phyloP scores from a whole-genome alignment of 2,797 vertebrate species.

The Anguilla pacifica region DNA sequence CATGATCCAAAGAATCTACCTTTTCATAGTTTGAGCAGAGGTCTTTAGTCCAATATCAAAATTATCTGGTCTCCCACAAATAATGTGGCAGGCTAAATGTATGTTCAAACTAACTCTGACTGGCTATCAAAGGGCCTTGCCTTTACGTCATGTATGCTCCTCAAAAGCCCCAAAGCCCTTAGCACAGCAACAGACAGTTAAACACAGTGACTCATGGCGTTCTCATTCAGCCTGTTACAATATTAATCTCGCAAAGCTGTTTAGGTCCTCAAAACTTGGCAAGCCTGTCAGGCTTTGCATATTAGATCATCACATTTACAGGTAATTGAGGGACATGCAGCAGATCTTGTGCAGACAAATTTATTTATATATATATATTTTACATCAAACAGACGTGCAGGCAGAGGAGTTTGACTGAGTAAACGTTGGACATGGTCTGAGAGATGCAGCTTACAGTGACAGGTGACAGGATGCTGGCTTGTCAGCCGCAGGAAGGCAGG shows the following conservation, averaged over 20 bases:
- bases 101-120: not conserved
- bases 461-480: not conserved
- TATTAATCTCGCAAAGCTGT: not conserved
- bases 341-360: not conserved
- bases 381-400: conserved; percentile 15
- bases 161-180: not conserved
- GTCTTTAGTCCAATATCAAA: not conserved
- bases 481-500: conserved; percentile 9
- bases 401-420: conserved; percentile 6
- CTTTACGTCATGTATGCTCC: not conserved
- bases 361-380: conserved; percentile 5
- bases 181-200: not conserved
- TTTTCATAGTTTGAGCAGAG: not conserved
- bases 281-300: conserved; percentile 18
- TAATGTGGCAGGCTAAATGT: not conserved
- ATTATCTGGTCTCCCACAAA: not conserved
- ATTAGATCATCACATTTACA: conserved; percentile 15
- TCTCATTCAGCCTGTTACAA: conserved; percentile 6
- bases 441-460: not conserved
- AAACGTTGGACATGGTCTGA: conserved; percentile 16
- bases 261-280: not conserved
- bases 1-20: not conserved
- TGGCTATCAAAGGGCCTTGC: not conserved
- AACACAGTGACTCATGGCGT: not conserved
- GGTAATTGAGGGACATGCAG: conserved; percentile 22